These are phyloP conservation scores for Dermolepida albohirtum DNA, from an alignment of 2,888 invertebrate genomes.

Conservation along the genomic window DNA sequence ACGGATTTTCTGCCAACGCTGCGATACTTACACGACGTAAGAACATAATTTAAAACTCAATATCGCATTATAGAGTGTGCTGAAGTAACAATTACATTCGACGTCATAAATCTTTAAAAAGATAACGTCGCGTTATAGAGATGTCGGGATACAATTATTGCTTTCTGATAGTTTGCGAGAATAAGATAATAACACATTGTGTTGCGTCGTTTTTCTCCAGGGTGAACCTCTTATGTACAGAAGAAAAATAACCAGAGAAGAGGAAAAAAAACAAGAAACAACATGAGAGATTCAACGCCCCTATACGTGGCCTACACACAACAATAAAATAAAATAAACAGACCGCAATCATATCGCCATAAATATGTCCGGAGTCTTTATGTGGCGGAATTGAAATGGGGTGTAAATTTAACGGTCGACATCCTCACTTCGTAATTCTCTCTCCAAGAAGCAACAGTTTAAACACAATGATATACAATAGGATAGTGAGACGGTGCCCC, in stretches of 20 bases:
- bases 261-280: not conserved
- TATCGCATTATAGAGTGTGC: conserved; percentile 7
- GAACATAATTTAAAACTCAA: too few relatives aligned
- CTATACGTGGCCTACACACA: conserved; percentile 46
- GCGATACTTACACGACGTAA: too few relatives aligned
- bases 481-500: too few relatives aligned
- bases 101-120: conserved; percentile 36
- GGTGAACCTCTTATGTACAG: conserved; percentile 40
- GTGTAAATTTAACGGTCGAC: conserved; percentile 62
- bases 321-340: conserved; percentile 53
- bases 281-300: conserved; percentile 45
- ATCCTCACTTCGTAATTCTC: conserved; percentile 56
- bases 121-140: conserved; percentile 40
- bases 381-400: conserved; percentile 61
- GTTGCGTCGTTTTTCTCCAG: conserved; percentile 39
- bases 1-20: too few relatives aligned
- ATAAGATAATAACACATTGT: conserved; percentile 52
- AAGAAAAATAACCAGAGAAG: conserved; percentile 26
- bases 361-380: conserved; percentile 52
- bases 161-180: conserved; percentile 44
- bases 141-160: conserved; percentile 45
- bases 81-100: conserved; percentile 21
- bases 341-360: conserved; percentile 51
- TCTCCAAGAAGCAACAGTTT: conserved; percentile 33
- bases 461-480: too few relatives aligned